Conservation (phyloP, 2,113 vertebrate genomes). For the Psilopsiagon aurifrons region DNA sequence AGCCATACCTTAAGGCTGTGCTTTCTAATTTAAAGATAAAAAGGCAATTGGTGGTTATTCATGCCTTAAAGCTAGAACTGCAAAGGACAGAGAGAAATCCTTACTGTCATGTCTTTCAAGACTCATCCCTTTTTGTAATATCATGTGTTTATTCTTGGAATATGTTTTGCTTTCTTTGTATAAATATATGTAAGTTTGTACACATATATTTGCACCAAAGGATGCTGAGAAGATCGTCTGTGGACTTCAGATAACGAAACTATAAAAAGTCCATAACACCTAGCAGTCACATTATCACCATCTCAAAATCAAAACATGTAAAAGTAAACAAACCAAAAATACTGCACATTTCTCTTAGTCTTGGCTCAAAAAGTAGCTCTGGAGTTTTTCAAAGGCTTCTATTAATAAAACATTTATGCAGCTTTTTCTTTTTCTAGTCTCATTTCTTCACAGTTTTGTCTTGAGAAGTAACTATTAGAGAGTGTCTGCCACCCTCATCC, state of each 20-base stretch:
- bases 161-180: neutral
- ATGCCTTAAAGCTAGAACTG: neutral
- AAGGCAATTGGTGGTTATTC: neutral
- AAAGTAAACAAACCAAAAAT: neutral
- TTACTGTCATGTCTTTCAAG: neutral
- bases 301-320: neutral
- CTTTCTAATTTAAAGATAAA: conserved; percentile 26
- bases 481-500: neutral
- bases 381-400: neutral
- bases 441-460: neutral
- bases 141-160: neutral
- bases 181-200: neutral
- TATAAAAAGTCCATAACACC: neutral
- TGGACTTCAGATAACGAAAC: neutral
- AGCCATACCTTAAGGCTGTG: neutral
- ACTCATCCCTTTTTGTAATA: neutral
- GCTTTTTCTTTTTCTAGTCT: neutral
- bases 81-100: neutral
- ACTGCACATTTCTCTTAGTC: neutral
- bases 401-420: neutral
- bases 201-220: neutral
- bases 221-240: neutral
- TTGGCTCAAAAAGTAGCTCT: neutral
- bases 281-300: neutral
- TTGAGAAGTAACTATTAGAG: neutral